Percentiles rank a stretch among this genome's conserved stretches.
These are phyloP conservation scores for Toxonevra muliebris DNA, from an alignment of 2,888 invertebrate species.

Conservation along the genomic window DNA sequence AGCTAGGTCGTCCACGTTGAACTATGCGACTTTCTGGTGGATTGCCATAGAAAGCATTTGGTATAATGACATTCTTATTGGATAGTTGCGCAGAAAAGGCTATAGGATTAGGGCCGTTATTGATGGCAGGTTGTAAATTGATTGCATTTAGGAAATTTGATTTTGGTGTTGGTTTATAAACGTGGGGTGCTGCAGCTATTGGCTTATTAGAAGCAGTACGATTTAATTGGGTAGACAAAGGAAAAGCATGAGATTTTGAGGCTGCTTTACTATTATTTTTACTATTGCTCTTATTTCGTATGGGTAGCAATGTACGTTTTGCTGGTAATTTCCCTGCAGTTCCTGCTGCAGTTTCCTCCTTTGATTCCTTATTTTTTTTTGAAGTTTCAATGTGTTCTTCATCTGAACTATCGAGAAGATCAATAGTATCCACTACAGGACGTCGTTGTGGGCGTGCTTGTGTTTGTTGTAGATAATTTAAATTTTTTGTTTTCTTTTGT, in stretches of 20 bases:
- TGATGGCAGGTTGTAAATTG: conserved; percentile 44
- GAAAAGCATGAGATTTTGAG: conserved; percentile 23
- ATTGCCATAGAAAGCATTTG: conserved; percentile 51
- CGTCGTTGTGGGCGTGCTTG: conserved; percentile 17
- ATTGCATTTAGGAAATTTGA: conserved; percentile 51
- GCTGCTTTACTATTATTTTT: no score
- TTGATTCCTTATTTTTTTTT: not conserved
- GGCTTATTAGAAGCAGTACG: not conserved
- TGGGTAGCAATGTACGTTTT: conserved; percentile 33
- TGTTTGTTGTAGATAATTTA: conserved; percentile 21
- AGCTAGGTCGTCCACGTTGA: no score
- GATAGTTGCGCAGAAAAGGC: conserved; percentile 46
- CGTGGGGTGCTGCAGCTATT: conserved; percentile 9
- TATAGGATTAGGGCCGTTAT: conserved; percentile 41
- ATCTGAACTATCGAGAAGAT: conserved; percentile 45
- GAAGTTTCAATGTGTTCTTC: conserved; percentile 30
- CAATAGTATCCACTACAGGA: conserved; percentile 39
- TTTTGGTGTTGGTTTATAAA: conserved; percentile 42
- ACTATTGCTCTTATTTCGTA: conserved; percentile 32
- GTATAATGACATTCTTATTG: conserved; percentile 49
- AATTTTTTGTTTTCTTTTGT: conserved; percentile 32
- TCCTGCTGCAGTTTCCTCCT: not conserved
- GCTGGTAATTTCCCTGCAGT: conserved; percentile 25
- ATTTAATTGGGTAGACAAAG: not conserved
- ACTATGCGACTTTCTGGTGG: conserved; percentile 7